phyloP scores from a whole-genome alignment of 2,113 vertebrate genomes.

The Phylloscopus trochilus region DNA sequence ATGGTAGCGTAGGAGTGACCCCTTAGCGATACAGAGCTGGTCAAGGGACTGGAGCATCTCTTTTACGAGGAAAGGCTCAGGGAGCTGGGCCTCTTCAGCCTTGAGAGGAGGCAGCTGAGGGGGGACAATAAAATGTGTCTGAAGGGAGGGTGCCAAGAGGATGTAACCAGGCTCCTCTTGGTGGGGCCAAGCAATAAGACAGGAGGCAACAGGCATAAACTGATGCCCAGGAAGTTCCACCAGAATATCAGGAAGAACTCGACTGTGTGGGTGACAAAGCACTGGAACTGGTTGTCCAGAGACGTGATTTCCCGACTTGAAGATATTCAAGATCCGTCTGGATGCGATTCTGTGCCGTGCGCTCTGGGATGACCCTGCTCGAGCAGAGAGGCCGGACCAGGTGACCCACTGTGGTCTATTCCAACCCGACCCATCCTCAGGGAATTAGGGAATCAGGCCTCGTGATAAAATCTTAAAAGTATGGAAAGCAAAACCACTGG shows the following conservation, averaged over 20 bases:
- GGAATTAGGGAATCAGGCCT: background rate
- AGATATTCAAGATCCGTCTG: background rate
- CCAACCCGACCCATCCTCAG: background rate
- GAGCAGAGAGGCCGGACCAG: too few species aligned
- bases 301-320: background rate
- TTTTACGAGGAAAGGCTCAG: background rate
- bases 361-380: background rate
- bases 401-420: background rate
- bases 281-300: background rate
- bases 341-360: background rate
- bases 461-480: background rate
- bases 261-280: background rate
- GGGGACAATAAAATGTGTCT: too few species aligned
- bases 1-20: fast-evolving
- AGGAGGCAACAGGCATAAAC: too few species aligned
- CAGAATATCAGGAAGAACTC: background rate
- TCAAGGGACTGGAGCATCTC: too few species aligned
- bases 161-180: background rate
- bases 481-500: fast-evolving
- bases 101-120: background rate
- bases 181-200: too few species aligned
- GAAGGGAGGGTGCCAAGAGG: background rate
- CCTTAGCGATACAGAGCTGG: background rate
- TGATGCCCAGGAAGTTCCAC: background rate
- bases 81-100: background rate